phyloP scores from a whole-genome alignment of 2,113 vertebrate genomes.

The Pseudolaguvia tuberculata region DNA sequence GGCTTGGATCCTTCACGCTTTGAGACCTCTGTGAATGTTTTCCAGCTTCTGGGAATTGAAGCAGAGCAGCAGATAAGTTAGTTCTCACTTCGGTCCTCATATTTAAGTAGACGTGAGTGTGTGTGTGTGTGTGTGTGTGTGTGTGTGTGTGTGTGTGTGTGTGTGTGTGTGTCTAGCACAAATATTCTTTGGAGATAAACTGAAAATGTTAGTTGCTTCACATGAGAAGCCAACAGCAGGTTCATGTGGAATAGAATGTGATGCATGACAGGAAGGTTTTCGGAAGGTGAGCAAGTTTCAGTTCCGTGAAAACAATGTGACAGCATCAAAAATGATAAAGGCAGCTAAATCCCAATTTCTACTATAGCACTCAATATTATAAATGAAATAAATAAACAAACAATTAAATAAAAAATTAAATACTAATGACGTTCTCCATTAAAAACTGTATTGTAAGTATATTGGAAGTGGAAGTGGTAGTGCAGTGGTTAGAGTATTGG shows the following conservation, averaged over 20 bases:
- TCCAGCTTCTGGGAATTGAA: slow-evolving; percentile 25
- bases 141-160: slow-evolving; percentile 10
- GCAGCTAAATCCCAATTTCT: slow-evolving; percentile 2
- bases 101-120: background rate
- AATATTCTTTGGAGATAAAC: slow-evolving; percentile 7
- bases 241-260: slow-evolving; percentile 3
- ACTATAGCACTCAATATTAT: background rate
- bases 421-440: background rate
- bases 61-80: slow-evolving; percentile 22
- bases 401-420: background rate
- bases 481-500: too few relatives aligned
- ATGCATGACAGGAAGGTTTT: slow-evolving; percentile 14
- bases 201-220: background rate
- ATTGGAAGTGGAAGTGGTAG: background rate
- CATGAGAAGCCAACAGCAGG: background rate
- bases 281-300: background rate
- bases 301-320: slow-evolving; percentile 6
- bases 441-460: background rate
- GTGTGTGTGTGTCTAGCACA: background rate
- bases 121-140: background rate
- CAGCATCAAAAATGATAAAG: slow-evolving; percentile 14
- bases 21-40: slow-evolving; percentile 19
- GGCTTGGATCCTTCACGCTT: slow-evolving; percentile 23
- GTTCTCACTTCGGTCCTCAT: slow-evolving; percentile 3
- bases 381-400: background rate